phyloP scores from a whole-genome alignment of 2,888 invertebrate species.

The Elmis aenea region DNA sequence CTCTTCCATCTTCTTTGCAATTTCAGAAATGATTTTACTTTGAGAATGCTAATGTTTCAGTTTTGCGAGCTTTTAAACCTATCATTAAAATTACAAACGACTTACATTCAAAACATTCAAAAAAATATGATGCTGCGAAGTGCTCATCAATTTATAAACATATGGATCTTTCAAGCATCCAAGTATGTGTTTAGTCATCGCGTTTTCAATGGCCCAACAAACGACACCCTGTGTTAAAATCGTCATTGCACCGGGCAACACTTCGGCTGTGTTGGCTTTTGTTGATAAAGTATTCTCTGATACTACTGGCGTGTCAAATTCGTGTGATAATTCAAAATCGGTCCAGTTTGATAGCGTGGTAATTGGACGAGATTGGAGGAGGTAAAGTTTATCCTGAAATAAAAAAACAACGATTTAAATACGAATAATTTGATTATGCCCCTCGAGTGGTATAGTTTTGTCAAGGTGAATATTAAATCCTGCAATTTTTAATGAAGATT shows the following conservation, averaged over 20 bases:
- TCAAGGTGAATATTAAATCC: no score
- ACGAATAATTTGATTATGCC: no score
- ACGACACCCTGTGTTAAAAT: conserved; percentile 44
- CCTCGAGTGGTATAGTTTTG: no score
- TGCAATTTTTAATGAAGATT: no score
- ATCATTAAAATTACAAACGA: conserved; percentile 6
- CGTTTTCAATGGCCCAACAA: conserved; percentile 1
- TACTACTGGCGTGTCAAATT: conserved; percentile 65
- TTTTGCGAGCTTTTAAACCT: no score
- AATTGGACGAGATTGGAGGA: conserved; percentile 75
- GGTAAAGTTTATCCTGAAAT: conserved; percentile 53
- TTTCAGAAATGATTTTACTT: no score
- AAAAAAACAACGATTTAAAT: no score
- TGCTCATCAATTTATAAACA: conserved; percentile 19
- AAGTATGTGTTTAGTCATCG: conserved; percentile 1
- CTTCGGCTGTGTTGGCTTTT: conserved; percentile 72
- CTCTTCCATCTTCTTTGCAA: no score
- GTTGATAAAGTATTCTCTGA: conserved; percentile 62
- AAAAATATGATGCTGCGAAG: conserved; percentile 40
- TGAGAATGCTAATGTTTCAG: no score
- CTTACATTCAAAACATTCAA: conserved; percentile 34
- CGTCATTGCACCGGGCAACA: conserved; percentile 57
- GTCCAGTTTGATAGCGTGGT: conserved; percentile 69
- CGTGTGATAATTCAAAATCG: conserved; percentile 74
- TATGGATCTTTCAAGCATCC: conserved; percentile 19